Evolutionary conservation across 35 echinoderm and acorn worm species (phyloP), one percentile per base, ranked within the genome.

Genomic region (Stichopus chloronotus): DNA sequence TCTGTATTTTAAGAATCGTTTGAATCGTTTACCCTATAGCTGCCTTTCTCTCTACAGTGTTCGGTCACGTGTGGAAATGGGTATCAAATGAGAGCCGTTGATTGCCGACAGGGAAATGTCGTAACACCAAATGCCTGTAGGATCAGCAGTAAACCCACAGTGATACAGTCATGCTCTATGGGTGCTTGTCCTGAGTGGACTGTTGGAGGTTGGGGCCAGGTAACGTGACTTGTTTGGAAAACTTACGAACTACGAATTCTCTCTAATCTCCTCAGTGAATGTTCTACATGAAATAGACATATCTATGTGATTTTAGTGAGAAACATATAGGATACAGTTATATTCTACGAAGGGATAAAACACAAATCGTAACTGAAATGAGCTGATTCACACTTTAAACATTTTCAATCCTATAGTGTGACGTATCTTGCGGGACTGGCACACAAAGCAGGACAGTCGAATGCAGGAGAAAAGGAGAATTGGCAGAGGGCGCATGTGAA

Each of bases 161-260:
- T 30, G 7, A 61, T 89, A 17, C 30, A 76, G 56, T 79, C 72
- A 16, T 91, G 90, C 43, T 8, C 53, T 61, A 53, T 58, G 7
- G 90, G 53, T 21, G 12, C 90, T 5, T 91, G 90, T 25, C 90
- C 90, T 6, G 52, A 57, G 23, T 91, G 90, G 90, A 25, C 30
- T n/a, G 54, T 19, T 7, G 90, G 90, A 91, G 16, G 56, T 3
- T 91, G 90, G 90, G 25, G 71, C 22, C 72, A 91, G 90, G 90
- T 91, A 19, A 43, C 30, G 90, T 91, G 7, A 43, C 30, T 43
- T 43, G 30, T 43, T 43, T 43, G 30, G 30, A 43, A 43, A 43
- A 43, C 30, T 43, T 43, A 43, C 30, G 3, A 43, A 43, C 30
- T 43, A 43, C 30, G 30, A 43, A 43, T 43, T 43, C 30, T 43